A percentile compares a stretch with the other conserved stretches of the same genome.
Evolutionary conservation across 2,113 vertebrate genomes (phyloP).

Genomic region (Hypomesus transpacificus): DNA sequence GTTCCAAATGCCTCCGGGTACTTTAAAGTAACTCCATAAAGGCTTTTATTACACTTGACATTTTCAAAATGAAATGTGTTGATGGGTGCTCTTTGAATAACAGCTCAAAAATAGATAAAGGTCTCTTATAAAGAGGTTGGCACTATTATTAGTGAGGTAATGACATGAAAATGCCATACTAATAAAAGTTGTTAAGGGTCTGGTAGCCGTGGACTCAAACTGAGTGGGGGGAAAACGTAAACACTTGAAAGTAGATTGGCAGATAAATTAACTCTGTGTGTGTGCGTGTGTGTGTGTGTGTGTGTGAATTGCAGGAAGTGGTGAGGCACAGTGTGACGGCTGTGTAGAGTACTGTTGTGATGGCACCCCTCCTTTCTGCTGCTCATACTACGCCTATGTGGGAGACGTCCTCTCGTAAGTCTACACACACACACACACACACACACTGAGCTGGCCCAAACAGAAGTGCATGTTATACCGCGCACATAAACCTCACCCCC

Average conservation of each 20-base stretch:
- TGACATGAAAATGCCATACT: background rate
- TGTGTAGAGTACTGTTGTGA: slow-evolving; percentile 89
- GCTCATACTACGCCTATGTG: slow-evolving; percentile 91
- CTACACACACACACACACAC: background rate
- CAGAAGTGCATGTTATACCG: too few relatives aligned
- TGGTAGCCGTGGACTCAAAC: background rate
- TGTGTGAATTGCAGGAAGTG: slow-evolving; percentile 61
- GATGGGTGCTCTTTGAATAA: too few relatives aligned
- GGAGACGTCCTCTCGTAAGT: slow-evolving; percentile 93
- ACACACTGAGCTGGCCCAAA: background rate
- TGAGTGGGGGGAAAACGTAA: too few relatives aligned
- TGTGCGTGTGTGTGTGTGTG: slow-evolving; percentile 12
- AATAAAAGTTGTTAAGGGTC: slow-evolving; percentile 11
- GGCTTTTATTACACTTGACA: slow-evolving; percentile 25
- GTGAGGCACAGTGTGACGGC: slow-evolving; percentile 80
- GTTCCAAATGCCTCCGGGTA: background rate
- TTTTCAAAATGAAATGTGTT: background rate
- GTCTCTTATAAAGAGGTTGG: background rate
- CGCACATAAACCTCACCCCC: too few relatives aligned
- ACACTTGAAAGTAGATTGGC: too few relatives aligned
- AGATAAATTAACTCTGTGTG: background rate
- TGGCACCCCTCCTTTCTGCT: slow-evolving; percentile 85
- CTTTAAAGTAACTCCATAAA: slow-evolving; percentile 22
- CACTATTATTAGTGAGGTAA: background rate
- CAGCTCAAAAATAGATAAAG: background rate